Base-by-base conservation (phyloP, 2,888 invertebrate species). In the Xylota segnis region DNA sequence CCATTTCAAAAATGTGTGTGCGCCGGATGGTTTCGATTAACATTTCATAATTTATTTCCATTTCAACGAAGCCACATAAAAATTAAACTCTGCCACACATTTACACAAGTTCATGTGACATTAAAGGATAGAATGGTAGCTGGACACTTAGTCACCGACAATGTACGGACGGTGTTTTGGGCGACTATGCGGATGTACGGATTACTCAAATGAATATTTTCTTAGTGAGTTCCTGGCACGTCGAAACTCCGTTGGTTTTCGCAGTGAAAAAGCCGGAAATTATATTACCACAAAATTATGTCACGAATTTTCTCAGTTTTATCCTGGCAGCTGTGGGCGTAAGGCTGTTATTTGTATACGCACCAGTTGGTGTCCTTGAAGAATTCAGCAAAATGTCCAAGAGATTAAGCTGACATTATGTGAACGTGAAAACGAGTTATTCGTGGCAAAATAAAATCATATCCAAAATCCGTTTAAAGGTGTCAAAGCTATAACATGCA, bases 211-310 rank as follows among this genome's bases (percentile, higher is more conserved):
- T 12, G 58, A 14, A 58, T 47, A 59, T 59, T 71, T 71, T 71
- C 58, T 59, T 40, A 23, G 14, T 37, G 58, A 37, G 37, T 47
- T 34, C 10, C 58, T 47, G 27, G 14, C 58, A 71, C 37, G 14
- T 59, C 71, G 58, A 34, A 56, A 61, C 59, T 59, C 47, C 27
- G 58, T 50, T 12, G 14, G 18, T 37, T 72, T 72, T 72, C 18
- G 18, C 14, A 50, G 23, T 47, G 45, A 34, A 59, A 71, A 16
- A 9, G 9, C 59, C 27, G n/a, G 12, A 72, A 72, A 72, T 72
- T 50, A 59, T 40, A 37, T 34, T 71, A 70, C 58, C 47, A 34
- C 58, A 71, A 59, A 37, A 72, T 72, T 56, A 58, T 71, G 58
- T 71, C 70, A 71, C 58, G 47, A 34, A 23, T 47, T 56, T 43